Conservation (phyloP, 1,140 invertebrate genomes). For the Diploscapter pachys region DNA sequence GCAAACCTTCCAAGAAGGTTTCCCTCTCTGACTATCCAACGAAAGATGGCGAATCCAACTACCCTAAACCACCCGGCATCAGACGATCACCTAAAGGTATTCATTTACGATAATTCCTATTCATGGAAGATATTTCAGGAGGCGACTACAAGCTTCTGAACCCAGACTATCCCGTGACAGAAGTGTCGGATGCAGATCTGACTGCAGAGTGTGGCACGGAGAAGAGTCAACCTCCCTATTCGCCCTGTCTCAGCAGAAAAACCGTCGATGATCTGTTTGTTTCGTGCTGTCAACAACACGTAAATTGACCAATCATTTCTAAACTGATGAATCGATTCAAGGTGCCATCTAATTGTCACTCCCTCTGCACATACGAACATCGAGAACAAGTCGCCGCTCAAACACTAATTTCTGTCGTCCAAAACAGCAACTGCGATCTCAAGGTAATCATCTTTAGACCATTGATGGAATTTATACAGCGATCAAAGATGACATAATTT, state of each 20-base stretch:
- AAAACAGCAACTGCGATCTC: constrained; percentile 47
- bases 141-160: constrained; percentile 41
- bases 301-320: background rate
- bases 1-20: too few species aligned
- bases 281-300: constrained; percentile 47
- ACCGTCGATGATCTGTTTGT: constrained; percentile 48
- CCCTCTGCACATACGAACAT: constrained; percentile 51
- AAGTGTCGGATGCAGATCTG: constrained; percentile 45
- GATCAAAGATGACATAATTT: too few species aligned
- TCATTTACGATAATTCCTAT: too few species aligned
- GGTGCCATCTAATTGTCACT: constrained; percentile 47
- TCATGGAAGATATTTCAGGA: background rate
- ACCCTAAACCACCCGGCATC: too few species aligned
- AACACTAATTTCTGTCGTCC: constrained; percentile 46
- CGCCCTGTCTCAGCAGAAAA: constrained; percentile 44
- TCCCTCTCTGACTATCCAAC: background rate
- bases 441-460: constrained; percentile 21
- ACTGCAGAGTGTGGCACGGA: constrained; percentile 46
- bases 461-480: background rate
- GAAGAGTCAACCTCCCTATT: constrained; percentile 43
- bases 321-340: constrained; percentile 2
- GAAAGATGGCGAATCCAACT: background rate
- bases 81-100: too few species aligned
- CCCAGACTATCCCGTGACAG: constrained; percentile 46
- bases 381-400: constrained; percentile 52